Conservation (phyloP, 2,113 vertebrate genomes). For the Nyctibius bracteatus region DNA sequence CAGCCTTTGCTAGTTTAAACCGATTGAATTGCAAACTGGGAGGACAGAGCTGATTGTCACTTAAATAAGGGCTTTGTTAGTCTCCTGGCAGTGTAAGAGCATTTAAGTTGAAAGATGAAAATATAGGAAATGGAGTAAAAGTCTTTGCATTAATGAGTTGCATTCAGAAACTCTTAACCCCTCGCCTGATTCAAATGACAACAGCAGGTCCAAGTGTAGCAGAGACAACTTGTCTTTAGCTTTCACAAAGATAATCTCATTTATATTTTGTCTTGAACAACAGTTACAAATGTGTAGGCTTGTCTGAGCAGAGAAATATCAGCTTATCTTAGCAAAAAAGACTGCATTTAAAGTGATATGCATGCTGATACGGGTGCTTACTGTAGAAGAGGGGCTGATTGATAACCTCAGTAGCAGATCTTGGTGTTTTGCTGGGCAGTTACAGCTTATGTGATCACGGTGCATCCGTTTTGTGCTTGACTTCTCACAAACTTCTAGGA, state of each 20-base stretch:
- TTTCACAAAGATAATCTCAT: background rate
- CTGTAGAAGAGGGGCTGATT: background rate
- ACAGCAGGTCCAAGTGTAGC: background rate
- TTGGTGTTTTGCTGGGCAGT: background rate
- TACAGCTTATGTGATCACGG: background rate
- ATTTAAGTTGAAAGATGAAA: background rate
- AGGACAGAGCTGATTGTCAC: background rate
- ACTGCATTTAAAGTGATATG: background rate
- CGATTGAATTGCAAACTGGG: fast-evolving
- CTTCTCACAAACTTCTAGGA: background rate
- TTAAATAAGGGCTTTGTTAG: background rate
- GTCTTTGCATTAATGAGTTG: background rate
- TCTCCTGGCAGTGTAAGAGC: background rate
- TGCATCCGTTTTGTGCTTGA: background rate
- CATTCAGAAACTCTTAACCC: background rate
- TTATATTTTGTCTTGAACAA: background rate
- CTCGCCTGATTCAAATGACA: background rate
- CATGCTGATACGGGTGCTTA: background rate
- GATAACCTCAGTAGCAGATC: background rate
- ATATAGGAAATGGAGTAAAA: background rate
- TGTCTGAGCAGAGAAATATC: background rate
- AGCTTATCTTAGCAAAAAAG: background rate
- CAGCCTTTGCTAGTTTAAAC: background rate
- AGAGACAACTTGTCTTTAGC: background rate
- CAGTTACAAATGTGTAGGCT: background rate